Evolutionary conservation across 2,113 vertebrate species (phyloP).

Genomic region (Muscicapa adusta): DNA sequence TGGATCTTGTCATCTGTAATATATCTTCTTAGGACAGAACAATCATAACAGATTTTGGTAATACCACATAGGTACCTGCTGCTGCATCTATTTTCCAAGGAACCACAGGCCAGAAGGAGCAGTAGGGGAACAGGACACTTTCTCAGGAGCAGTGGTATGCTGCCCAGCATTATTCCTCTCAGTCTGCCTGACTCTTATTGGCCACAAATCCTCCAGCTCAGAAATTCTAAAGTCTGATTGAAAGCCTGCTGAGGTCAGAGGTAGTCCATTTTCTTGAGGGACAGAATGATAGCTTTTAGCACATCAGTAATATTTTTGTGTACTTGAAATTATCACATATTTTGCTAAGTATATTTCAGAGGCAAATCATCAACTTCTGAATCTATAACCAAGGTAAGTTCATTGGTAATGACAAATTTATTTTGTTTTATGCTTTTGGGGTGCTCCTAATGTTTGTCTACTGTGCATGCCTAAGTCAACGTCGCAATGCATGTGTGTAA

Average conservation of each 20-base stretch:
- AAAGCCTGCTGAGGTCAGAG: neutral
- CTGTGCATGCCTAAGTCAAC: neutral
- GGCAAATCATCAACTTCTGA: neutral
- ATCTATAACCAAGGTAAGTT: neutral
- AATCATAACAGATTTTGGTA: neutral
- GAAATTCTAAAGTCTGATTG: neutral
- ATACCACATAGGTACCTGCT: neutral
- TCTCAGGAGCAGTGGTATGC: accelerated
- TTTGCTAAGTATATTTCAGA: neutral
- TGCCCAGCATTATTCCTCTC: neutral
- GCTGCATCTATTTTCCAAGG: neutral
- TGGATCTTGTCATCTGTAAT: neutral
- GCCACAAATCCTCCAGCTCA: neutral
- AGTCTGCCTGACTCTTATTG: neutral
- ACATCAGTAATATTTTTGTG: neutral
- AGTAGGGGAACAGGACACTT: neutral
- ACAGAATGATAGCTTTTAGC: neutral
- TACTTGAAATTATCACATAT: neutral
- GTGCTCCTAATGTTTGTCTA: neutral
- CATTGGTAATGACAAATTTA: neutral
- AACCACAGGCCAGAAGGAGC: neutral
- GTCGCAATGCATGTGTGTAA: neutral
- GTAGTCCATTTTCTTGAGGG: neutral
- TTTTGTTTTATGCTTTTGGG: neutral
- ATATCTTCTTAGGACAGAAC: neutral